These are phyloP conservation scores for Atta colombica DNA, from an alignment of 1,140 invertebrate species.

Conservation along the genomic window DNA sequence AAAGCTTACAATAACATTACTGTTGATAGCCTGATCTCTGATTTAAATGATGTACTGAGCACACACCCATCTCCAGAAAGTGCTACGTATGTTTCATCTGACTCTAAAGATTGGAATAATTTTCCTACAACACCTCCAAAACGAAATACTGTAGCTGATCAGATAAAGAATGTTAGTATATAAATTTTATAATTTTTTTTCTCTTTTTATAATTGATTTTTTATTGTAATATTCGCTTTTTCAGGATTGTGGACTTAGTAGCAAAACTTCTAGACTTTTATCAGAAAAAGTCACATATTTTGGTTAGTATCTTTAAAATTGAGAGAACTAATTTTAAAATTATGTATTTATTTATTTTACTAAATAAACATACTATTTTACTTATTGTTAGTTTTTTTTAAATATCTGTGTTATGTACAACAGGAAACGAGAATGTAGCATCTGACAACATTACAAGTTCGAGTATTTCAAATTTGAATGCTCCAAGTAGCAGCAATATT, in stretches of 20 bases:
- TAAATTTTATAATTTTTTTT: conserved; percentile 30
- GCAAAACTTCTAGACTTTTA: conserved; percentile 78
- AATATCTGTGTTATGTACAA: not conserved
- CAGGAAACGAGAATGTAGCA: conserved; percentile 39
- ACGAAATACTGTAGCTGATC: conserved; percentile 65
- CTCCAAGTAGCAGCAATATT: conserved; percentile 43
- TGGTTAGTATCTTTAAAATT: conserved; percentile 30
- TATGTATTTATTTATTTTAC: conserved; percentile 6
- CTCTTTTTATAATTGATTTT: not conserved
- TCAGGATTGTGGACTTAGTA: conserved; percentile 69
- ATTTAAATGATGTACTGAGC: conserved; percentile 84
- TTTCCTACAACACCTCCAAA: conserved; percentile 68
- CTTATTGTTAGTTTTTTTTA: not conserved
- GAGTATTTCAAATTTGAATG: conserved; percentile 55
- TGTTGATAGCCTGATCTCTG: conserved; percentile 83
- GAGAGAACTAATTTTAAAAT: conserved; percentile 9
- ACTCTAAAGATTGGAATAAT: conserved; percentile 75
- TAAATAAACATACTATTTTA: not conserved
- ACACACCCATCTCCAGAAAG: conserved; percentile 84
- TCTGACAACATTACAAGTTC: conserved; percentile 49
- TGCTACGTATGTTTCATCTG: conserved; percentile 75
- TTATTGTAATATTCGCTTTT: conserved; percentile 37
- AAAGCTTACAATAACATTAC: conserved; percentile 87
- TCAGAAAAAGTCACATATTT: conserved; percentile 66
- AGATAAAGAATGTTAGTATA: conserved; percentile 54